Base-by-base conservation (phyloP, 1,140 invertebrate genomes). In the Plectus sambesii region DNA sequence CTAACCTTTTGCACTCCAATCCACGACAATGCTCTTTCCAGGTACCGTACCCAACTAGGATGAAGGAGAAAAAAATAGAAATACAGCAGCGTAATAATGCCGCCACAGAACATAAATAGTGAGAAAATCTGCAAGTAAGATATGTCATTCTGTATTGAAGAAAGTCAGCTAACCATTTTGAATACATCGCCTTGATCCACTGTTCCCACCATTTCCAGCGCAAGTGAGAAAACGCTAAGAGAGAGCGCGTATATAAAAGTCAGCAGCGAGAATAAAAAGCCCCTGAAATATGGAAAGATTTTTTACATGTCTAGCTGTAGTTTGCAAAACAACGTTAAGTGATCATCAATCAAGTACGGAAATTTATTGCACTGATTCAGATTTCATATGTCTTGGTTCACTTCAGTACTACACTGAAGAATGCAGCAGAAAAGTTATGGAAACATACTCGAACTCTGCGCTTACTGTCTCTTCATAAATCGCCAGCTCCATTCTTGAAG, bases 81-180 rank as follows among this genome's bases (percentile, higher is more conserved):
- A 42, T 66, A 67, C 6, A 55, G 53, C 8, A 43, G 9, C 39
- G 19, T 42, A 48, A 15, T 6, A n/a, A 62, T 53, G 8, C 66
- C 66, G 9, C 47, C 27, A 5, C 65, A 62, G 43, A 68, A 66
- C 63, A 66, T 66, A 27, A 49, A 66, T 68, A 8, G 66, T 50
- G 62, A 66, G 35, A 35, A 65, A 43, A 5, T 12, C 24, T 8
- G n/a, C n/a, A 15, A 19, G 29, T 48, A 48, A 40, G 29, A 20
- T 5, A 55, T 25, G 25, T 15, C 44, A 3, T 47, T 48, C 22
- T 35, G 19, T 12, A 15, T n/a, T n/a, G n/a, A 26, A 46, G 23
- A 41, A 27, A 65, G 26, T 42, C n/a, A 29, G 37, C n/a, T 6
- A n/a, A 22, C 6, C n/a, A 27, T 35, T 20, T 12, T n/a, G 30